These are phyloP conservation scores for Alouatta palliata DNA, from an alignment of 2,113 vertebrate species.

Conservation along the genomic window DNA sequence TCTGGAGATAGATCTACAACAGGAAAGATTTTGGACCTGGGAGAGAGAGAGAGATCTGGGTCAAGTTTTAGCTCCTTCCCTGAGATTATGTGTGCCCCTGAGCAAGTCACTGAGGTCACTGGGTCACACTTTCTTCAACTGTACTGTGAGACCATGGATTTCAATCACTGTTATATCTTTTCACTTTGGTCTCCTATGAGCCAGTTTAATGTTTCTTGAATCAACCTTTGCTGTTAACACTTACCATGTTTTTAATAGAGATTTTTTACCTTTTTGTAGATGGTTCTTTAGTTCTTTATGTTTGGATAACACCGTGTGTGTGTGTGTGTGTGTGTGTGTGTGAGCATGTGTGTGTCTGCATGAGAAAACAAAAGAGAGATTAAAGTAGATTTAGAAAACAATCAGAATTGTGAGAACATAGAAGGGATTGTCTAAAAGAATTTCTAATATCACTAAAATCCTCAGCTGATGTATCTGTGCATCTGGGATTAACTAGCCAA, in stretches of 20 bases:
- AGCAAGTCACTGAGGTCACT: not conserved
- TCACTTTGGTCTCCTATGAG: not conserved
- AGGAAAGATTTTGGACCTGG: not conserved
- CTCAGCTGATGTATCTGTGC: not conserved
- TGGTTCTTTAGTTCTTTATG: not conserved
- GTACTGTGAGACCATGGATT: not conserved
- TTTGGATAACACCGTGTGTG: not conserved
- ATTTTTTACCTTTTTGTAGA: not conserved
- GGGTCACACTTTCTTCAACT: not conserved
- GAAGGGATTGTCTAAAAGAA: constrained; percentile 48
- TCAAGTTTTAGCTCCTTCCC: not conserved
- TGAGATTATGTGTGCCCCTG: not conserved
- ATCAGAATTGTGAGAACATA: constrained; percentile 8
- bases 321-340: not conserved
- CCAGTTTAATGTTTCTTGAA: not conserved
- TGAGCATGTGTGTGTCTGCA: not conserved
- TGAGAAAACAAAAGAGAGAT: not conserved
- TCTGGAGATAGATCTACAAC: not conserved
- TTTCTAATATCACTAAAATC: constrained; percentile 42
- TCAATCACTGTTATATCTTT: not conserved
- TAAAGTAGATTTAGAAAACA: constrained; percentile 44
- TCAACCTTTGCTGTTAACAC: not conserved
- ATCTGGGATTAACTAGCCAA: not conserved
- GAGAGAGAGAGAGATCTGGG: not conserved
- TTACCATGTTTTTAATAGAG: not conserved